Evolutionary conservation across 2,797 vertebrate genomes (phyloP).

Genomic region (Melanogrammus aeglefinus): DNA sequence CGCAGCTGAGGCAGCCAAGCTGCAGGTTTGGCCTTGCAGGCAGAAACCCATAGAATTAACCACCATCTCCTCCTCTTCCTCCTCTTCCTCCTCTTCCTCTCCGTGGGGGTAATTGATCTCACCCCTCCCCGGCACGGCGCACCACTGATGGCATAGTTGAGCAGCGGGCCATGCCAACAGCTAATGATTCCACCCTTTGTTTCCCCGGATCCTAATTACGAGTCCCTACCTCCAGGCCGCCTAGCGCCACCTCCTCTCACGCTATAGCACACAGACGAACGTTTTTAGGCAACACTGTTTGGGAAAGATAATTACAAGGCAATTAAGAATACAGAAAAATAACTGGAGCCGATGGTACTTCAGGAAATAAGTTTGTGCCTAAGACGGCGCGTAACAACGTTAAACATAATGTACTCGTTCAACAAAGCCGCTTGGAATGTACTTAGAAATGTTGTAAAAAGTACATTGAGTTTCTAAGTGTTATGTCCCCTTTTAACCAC

Average conservation of each 20-base stretch:
- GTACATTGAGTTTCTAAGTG: neutral
- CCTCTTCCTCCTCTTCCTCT: neutral
- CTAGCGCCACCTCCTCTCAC: neutral
- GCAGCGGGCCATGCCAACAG: neutral
- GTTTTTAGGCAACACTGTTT: neutral
- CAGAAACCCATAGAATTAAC: too few relatives aligned
- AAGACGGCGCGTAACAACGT: neutral
- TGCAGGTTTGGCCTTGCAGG: neutral
- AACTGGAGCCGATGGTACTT: neutral
- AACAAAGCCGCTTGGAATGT: neutral
- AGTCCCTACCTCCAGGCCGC: neutral
- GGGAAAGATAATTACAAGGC: neutral
- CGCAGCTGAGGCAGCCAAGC: neutral
- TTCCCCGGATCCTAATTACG: neutral
- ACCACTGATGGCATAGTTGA: neutral
- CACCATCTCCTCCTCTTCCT: neutral
- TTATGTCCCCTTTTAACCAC: neutral
- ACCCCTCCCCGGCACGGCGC: neutral
- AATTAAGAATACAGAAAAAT: neutral
- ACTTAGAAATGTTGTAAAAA: neutral
- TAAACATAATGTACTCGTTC: too few relatives aligned
- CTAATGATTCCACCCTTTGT: neutral
- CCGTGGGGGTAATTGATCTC: neutral
- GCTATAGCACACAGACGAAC: neutral
- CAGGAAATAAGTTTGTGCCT: neutral